Evolutionary conservation across 2,888 invertebrate species (phyloP).

Genomic region (Uropetala carovei): DNA sequence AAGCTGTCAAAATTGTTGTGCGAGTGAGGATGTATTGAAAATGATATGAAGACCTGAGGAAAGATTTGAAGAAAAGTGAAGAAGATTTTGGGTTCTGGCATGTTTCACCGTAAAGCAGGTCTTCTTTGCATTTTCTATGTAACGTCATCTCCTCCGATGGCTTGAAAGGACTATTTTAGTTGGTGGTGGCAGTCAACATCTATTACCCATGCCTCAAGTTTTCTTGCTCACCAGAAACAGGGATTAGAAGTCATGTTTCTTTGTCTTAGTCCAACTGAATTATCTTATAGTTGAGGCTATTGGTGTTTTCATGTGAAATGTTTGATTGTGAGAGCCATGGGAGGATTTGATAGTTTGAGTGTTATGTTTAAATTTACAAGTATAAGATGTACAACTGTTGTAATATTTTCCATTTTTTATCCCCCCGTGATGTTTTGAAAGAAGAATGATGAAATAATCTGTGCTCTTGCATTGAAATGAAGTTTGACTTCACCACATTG

Average conservation of each 20-base stretch:
- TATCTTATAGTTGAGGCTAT: background rate
- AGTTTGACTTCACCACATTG: slow-evolving; percentile 57
- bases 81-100: slow-evolving; percentile 4
- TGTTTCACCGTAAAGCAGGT: background rate
- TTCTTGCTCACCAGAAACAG: slow-evolving; percentile 35
- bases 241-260: background rate
- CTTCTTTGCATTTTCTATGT: slow-evolving; percentile 31
- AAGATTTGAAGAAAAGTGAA: slow-evolving; percentile 19
- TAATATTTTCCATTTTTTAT: slow-evolving; percentile 47
- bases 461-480: slow-evolving; percentile 42
- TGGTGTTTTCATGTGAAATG: slow-evolving; percentile 44
- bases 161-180: slow-evolving; percentile 42
- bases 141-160: slow-evolving; percentile 54
- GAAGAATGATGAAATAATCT: slow-evolving; percentile 54
- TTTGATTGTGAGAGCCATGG: slow-evolving; percentile 31
- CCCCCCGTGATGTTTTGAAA: slow-evolving; percentile 63
- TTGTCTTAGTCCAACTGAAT: background rate
- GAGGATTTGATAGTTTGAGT: slow-evolving; percentile 62
- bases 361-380: slow-evolving; percentile 49
- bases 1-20: slow-evolving; percentile 33
- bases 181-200: slow-evolving; percentile 36
- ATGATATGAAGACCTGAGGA: slow-evolving; percentile 29
- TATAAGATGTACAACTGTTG: slow-evolving; percentile 62
- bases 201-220: slow-evolving; percentile 47
- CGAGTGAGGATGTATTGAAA: slow-evolving; percentile 42